phyloP scores from a whole-genome alignment of 2,797 vertebrate species.

The Tachyglossus aculeatus region DNA sequence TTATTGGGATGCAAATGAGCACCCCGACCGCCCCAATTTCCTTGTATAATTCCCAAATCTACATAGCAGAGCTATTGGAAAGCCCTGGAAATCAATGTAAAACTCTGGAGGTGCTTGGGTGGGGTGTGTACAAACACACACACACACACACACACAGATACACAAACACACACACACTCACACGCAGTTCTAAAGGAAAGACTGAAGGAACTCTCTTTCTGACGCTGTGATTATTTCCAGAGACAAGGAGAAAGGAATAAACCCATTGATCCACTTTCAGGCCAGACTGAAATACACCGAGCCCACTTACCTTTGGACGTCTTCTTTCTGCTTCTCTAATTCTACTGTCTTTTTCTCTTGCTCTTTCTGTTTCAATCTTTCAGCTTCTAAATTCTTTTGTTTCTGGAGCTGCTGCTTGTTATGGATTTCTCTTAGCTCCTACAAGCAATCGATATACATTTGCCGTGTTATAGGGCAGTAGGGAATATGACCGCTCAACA shows the following conservation, averaged over 20 bases:
- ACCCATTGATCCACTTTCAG: background rate
- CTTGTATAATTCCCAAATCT: slow-evolving; percentile 24
- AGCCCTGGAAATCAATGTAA: slow-evolving; percentile 27
- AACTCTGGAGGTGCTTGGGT: no score
- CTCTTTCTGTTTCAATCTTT: slow-evolving; percentile 78
- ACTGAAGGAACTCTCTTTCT: background rate
- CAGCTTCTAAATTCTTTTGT: slow-evolving; percentile 87
- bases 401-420: slow-evolving; percentile 91
- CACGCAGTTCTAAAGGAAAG: no score
- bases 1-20: slow-evolving; percentile 39
- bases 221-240: background rate
- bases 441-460: slow-evolving; percentile 63
- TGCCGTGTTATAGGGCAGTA: background rate
- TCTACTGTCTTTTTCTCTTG: slow-evolving; percentile 83
- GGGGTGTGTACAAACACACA: no score
- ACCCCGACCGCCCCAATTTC: slow-evolving; percentile 22
- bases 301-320: slow-evolving; percentile 81
- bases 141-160: no score
- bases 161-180: no score
- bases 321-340: slow-evolving; percentile 81
- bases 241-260: background rate
- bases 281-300: background rate
- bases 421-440: slow-evolving; percentile 96
- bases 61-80: background rate
- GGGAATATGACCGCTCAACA: background rate